Conservation (phyloP, 2,113 vertebrate genomes). For the Nothoprocta perdicaria region DNA sequence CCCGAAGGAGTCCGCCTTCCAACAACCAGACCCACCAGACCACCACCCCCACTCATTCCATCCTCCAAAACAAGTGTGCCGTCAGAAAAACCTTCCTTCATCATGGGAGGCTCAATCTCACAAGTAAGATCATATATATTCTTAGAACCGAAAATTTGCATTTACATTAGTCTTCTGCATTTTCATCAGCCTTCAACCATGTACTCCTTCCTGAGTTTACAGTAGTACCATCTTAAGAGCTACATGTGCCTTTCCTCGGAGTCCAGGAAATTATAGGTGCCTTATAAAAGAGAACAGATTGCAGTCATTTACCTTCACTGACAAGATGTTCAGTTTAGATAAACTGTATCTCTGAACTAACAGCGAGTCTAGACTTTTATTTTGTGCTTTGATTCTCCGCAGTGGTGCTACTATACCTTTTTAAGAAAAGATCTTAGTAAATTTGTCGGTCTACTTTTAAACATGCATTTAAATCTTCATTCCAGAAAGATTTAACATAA, state of each 20-base stretch:
- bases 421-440: not conserved
- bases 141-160: not conserved
- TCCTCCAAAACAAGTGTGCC: constrained; percentile 90
- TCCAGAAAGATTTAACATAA: not conserved
- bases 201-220: accelerated
- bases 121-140: constrained; percentile 81
- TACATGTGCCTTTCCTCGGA: not conserved
- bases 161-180: not conserved
- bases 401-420: not conserved
- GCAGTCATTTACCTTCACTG: not conserved
- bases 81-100: constrained; percentile 96
- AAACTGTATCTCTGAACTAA: not conserved
- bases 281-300: not conserved
- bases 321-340: not conserved
- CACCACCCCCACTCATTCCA: constrained; percentile 98
- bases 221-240: not conserved
- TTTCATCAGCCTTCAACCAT: not conserved
- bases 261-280: not conserved
- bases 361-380: not conserved
- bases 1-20: constrained; percentile 90
- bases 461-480: not conserved
- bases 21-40: constrained; percentile 89
- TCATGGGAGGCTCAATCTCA: constrained; percentile 97
- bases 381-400: not conserved
- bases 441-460: not conserved